Base-by-base conservation (phyloP, 2,797 vertebrate species). In the Coilia nasus region DNA sequence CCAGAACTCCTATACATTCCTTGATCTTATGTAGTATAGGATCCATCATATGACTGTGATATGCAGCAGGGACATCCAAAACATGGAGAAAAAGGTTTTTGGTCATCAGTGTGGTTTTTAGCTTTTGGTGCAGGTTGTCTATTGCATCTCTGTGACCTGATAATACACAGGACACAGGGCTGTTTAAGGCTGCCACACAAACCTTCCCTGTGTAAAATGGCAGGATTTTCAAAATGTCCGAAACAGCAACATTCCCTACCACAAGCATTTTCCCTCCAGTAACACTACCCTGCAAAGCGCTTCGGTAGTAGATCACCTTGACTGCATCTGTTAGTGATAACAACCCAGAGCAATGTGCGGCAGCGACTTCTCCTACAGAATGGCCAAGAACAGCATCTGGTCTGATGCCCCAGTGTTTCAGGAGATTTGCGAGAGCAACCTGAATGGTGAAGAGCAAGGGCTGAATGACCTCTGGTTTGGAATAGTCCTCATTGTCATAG, bases 31-130 rank as follows among this genome's bases (percentile, higher is more conserved):
- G 56, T 0, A 97, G 71, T 85, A 98, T 94, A 71, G 92, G 90
- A 87, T 98, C 96, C 97, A 98, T 97, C 92, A 97, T 93, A 23
- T 95, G 93, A 89, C 97, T 97, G 86, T 98, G 97, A 87, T 97
- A 97, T 0, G 96, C 97, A 87, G 91, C 93, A 57, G 96, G 93
- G 25, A 97, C 94, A 86, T 95, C 93, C 89, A 97, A 91, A 78
- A 93, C 50, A 83, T 88, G 93, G 62, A 97, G 95, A 85, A 97
- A 97, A 56, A 97, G 57, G 80, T 96, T 95, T 83, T 91, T 93
- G 47, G 91, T 87, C 3, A 85, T 80, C 86, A 95, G 95, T 56
- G 64, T 84, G 84, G 88, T 87, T 87, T 88, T 88, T 84, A 94
- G 86, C n/a, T 94, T 90, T 78, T 90, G 89, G 86, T 92, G 87